Conservation (phyloP, 1,140 invertebrate species). For the Formica exsecta region DNA sequence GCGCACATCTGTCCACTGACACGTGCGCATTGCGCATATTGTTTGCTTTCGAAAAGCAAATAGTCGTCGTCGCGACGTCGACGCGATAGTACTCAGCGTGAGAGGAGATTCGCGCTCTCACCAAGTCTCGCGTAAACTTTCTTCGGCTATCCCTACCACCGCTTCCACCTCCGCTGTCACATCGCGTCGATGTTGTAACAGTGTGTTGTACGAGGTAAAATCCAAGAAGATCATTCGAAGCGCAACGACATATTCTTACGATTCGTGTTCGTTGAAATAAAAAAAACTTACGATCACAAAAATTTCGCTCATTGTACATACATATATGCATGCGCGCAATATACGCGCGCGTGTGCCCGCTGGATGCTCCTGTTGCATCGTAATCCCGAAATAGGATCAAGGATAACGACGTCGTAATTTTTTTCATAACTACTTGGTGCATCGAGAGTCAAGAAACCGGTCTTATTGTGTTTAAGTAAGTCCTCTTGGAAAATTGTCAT, state of each 20-base stretch:
- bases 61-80: slow-evolving; percentile 55
- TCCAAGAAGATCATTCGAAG: slow-evolving; percentile 41
- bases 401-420: slow-evolving; percentile 57
- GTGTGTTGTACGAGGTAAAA: slow-evolving; percentile 54
- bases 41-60: slow-evolving; percentile 49
- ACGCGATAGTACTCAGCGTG: background rate
- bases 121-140: slow-evolving; percentile 52
- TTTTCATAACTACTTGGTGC: slow-evolving; percentile 9
- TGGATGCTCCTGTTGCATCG: slow-evolving; percentile 31
- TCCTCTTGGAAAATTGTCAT: slow-evolving; percentile 6
- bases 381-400: slow-evolving; percentile 61
- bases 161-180: background rate
- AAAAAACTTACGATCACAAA: background rate
- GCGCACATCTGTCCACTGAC: background rate
- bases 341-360: no score
- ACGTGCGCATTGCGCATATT: background rate
- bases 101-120: slow-evolving; percentile 31
- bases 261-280: background rate
- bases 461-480: slow-evolving; percentile 41
- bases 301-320: background rate
- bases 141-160: slow-evolving; percentile 47
- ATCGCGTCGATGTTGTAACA: slow-evolving; percentile 37
- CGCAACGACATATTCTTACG: slow-evolving; percentile 21
- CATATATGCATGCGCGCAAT: no score
- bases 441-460: slow-evolving; percentile 39